Evolutionary conservation across 2,113 vertebrate species (phyloP), one percentile per base, ranked within the genome.

Genomic region (Strix uralensis): DNA sequence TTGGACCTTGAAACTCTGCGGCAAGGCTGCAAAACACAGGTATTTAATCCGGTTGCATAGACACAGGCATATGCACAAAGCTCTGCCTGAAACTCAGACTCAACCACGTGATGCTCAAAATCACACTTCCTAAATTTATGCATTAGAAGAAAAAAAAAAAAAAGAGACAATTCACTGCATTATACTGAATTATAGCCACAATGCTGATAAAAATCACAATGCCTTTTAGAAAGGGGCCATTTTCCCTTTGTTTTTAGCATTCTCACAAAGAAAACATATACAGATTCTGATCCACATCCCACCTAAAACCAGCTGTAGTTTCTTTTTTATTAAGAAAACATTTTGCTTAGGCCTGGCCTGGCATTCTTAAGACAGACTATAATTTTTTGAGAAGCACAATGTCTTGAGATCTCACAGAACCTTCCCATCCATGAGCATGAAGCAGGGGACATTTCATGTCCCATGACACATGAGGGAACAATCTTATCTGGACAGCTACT

Each of bases 401-500:
- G 3, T 63, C 54, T 90, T 51, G 20, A 94, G 69, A 80, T 66
- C 36, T 90, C 63, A 36, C 34, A 75, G 65, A 95, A 61, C 5
- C 20, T 86, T 83, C 26, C 36, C 30, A 67, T 69, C 40, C 30
- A 5, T 21, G 9, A 89, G 52, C 49, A 71, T 2, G 27, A 88
- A 94, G 23, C 47, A 62, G 30, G 61, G 34, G 36, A 65, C 22
- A 25, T 81, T 82, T 86, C 63, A 65, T 3, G 2, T 44, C 73
- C 52, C 49, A 49, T 0, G 3, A 69, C 0, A 0, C 4, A 2
- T 0, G 2, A 66, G 4, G 1, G 21, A 86, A 66, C 23, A 70
- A 62, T 58, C 63, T 83, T 62, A 90, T 44, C 72, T 67, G 55
- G 81, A 47, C 9, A 81, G 52, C n/a, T 90, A n/a, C 67, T 72